phyloP scores from a whole-genome alignment of 2,113 vertebrate species.

The Mesitornis unicolor region DNA sequence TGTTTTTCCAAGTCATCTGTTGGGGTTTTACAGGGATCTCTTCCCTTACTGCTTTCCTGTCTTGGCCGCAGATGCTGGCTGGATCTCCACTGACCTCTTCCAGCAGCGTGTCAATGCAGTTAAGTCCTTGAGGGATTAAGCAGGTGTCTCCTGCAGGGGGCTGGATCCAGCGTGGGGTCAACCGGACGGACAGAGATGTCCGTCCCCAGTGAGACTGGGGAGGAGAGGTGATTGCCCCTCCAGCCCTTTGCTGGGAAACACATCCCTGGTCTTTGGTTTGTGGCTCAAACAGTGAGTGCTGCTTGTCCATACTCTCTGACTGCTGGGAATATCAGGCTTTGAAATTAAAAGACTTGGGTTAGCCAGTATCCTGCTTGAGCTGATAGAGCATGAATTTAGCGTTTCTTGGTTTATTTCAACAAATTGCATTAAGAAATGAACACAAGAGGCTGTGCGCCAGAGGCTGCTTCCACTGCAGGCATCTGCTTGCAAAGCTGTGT shows the following conservation, averaged over 20 bases:
- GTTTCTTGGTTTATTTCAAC: neutral
- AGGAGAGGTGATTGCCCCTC: neutral
- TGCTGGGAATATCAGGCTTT: neutral
- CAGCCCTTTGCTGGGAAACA: neutral
- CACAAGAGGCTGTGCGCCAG: neutral
- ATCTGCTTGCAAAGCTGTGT: neutral
- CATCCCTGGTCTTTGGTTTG: neutral
- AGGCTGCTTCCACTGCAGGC: neutral
- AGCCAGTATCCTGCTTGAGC: neutral
- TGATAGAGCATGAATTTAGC: neutral
- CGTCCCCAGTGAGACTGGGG: neutral
- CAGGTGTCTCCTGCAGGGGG: neutral
- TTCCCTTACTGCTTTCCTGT: neutral
- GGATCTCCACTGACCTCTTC: neutral
- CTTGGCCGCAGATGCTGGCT: neutral
- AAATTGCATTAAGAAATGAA: neutral
- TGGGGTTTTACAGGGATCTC: neutral
- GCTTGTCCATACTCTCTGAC: neutral
- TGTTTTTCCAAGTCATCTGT: neutral
- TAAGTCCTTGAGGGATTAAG: neutral
- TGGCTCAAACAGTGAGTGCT: neutral
- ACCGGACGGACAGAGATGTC: neutral
- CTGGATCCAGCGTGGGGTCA: neutral
- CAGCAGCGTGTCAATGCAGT: neutral
- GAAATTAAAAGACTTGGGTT: neutral